Evolutionary conservation across 1,140 invertebrate species (phyloP), one percentile per base, ranked within the genome.

Genomic region (Lasioglossum albipes): DNA sequence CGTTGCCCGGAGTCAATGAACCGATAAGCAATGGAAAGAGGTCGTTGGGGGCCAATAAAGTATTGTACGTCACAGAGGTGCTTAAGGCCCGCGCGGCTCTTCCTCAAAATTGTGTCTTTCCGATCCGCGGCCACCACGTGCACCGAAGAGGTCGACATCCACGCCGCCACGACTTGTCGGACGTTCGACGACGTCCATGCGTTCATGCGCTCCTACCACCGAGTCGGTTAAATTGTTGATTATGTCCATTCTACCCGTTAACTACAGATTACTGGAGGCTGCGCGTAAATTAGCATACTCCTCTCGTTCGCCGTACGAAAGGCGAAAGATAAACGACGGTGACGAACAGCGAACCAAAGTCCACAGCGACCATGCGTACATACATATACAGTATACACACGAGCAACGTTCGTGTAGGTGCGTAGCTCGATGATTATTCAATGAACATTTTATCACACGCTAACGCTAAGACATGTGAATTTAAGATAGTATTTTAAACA

Each of bases 51-150:
- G 89, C 92, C 91, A 92, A 92, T 92, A 85, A 87, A 87, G 79
- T 89, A 90, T 87, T 87, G 83, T 85, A 90, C 89, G 88, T 88
- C 88, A 90, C 86, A 86, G 88, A 90, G 87, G 87, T 89, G 91
- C 90, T 92, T 91, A 91, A 90, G 91, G 91, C 88, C 91, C 91
- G 89, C 90, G 90, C 92, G 91, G 92, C 91, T 93, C 92, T 93
- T 93, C 91, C 92, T 93, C 92, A 92, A 93, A 93, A 93, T 93
- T 93, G 87, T 93, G 93, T 93, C 92, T 93, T 93, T 93, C 92
- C 93, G 90, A 93, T 91, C 91, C 85, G 83, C 91, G 92, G 92
- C 74, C 61, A 92, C 90, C 89, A 93, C 88, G 22, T 91, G 12
- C 20, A 2, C 2, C 13, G 7, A 10, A 70, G 81, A 92, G 75